Evolutionary conservation across 2,888 invertebrate genomes (phyloP), one percentile per base, ranked within the genome.

Genomic region (Acheta domesticus): DNA sequence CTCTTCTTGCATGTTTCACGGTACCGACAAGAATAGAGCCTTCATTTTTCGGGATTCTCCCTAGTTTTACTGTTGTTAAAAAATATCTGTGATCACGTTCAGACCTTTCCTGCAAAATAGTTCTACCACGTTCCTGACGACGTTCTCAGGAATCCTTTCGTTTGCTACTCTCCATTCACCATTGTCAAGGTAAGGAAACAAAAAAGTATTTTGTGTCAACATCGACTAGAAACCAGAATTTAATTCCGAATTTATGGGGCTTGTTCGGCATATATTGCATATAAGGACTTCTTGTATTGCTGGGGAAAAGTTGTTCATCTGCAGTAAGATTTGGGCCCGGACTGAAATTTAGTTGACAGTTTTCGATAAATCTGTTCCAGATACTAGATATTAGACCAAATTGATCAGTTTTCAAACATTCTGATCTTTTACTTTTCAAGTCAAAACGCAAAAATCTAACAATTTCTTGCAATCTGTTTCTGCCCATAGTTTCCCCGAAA

Each of bases 211-310:
- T 83, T 75, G 82, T 83, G 78, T 78, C 81, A 76, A 84, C 82
- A 79, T 84, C 83, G 19, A 81, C 82, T 78, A 83, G 83, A 21
- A 84, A 78, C 84, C 84, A 85, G 82, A 85, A 85, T 83, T 84
- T 84, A 21, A 84, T 84, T 14, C 84, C 84, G 83, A 84, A 85
- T 82, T 85, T 85, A 79, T 84, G 83, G 0, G 83, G 84, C 79
- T 85, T 85, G 78, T 84, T 84, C 20, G 83, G 82, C 83, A 85
- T 84, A 81, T 84, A 84, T 80, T 85, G 84, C 12, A 82, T 83
- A 83, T 84, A 85, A 79, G 80, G 82, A 79, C 84, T 85, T 49
- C 48, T 77, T 77, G 77, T 77, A 0, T 23, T 23, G 23, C 23
- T 23, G 23, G 23, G 23, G 23, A 23, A 23, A 23, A 23, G 23